phyloP scores from a whole-genome alignment of 2,888 invertebrate genomes.

The Oligia fasciuncula region DNA sequence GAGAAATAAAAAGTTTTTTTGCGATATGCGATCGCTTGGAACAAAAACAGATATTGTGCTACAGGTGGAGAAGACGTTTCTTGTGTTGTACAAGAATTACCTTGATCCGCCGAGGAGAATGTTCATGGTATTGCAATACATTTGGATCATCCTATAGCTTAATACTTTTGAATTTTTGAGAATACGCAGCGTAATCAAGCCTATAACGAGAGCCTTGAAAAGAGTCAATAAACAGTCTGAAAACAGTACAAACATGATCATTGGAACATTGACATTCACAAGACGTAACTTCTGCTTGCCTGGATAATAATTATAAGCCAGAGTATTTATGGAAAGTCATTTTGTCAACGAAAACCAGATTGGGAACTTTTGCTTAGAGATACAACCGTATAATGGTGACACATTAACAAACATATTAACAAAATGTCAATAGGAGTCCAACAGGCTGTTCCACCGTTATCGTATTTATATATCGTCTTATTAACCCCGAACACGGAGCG shows the following conservation, averaged over 20 bases:
- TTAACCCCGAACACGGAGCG: slow-evolving; percentile 73
- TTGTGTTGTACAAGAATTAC: slow-evolving; percentile 14
- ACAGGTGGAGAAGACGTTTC: slow-evolving; percentile 8
- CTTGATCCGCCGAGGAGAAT: slow-evolving; percentile 18
- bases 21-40: slow-evolving; percentile 30
- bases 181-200: background rate
- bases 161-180: background rate
- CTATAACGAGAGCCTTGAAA: background rate
- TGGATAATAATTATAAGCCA: slow-evolving; percentile 3
- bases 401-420: slow-evolving; percentile 60
- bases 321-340: background rate
- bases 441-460: slow-evolving; percentile 75
- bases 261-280: background rate
- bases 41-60: slow-evolving; percentile 43
- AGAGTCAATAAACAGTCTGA: background rate
- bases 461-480: slow-evolving; percentile 77
- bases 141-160: background rate
- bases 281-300: background rate
- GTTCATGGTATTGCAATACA: background rate
- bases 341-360: background rate
- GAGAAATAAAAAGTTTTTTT: no score
- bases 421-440: slow-evolving; percentile 69
- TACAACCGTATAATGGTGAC: slow-evolving; percentile 43
- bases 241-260: background rate
- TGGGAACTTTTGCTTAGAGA: slow-evolving; percentile 2